These are phyloP conservation scores for Scylla paramamosain DNA, from an alignment of 1,140 invertebrate genomes.

Conservation along the genomic window DNA sequence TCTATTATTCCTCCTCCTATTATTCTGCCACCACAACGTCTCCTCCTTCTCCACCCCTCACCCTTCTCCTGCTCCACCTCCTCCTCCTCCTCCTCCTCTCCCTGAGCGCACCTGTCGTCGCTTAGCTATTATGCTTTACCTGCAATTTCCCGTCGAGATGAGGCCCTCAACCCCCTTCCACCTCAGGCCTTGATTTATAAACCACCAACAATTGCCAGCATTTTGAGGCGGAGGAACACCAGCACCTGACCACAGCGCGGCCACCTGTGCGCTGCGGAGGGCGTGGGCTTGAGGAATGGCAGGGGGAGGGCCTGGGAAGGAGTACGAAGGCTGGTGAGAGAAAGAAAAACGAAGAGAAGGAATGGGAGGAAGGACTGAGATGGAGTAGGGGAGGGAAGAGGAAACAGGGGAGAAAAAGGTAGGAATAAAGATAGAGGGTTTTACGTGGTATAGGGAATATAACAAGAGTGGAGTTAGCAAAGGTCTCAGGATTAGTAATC, in stretches of 20 bases:
- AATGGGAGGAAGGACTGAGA: background rate
- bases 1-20: no score
- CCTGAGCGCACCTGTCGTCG: background rate
- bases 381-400: background rate
- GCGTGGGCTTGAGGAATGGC: background rate
- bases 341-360: background rate
- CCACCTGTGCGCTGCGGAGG: background rate
- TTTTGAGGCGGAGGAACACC: background rate
- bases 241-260: background rate
- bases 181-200: constrained; percentile 1
- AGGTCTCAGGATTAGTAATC: no score
- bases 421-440: no score
- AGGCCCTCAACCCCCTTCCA: background rate
- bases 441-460: no score
- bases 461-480: no score
- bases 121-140: background rate
- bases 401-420: no score
- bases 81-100: background rate
- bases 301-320: background rate
- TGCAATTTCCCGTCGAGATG: constrained; percentile 19
- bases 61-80: background rate
- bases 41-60: no score
- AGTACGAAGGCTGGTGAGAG: background rate
- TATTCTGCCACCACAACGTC: no score
- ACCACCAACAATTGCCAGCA: background rate